Evolutionary conservation across 2,113 vertebrate species (phyloP).

Genomic region (Cettia cetti): DNA sequence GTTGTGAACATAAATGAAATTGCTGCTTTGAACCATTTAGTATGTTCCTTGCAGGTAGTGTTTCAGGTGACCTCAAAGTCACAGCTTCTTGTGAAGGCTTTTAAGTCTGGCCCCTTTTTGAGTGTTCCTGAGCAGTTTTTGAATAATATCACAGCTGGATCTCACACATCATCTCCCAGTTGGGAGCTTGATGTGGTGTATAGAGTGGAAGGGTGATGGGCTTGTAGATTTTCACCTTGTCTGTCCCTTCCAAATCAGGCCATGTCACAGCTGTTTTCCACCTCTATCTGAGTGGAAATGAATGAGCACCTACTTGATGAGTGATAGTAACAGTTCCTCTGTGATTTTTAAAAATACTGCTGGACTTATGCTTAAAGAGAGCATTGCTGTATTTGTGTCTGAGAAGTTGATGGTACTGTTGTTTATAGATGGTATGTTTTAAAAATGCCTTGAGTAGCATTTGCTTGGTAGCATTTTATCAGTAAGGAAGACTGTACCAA

Average conservation of each 20-base stretch:
- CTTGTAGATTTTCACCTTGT: not conserved
- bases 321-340: not conserved
- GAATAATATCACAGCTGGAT: not conserved
- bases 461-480: not conserved
- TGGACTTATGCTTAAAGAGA: not conserved
- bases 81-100: not conserved
- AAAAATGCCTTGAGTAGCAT: not conserved
- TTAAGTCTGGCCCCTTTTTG: not conserved
- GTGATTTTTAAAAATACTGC: not conserved
- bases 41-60: not conserved
- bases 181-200: not conserved
- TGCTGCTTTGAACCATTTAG: not conserved
- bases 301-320: not conserved
- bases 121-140: not conserved
- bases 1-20: not conserved
- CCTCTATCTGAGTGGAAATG: not conserved
- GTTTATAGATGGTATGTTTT: not conserved
- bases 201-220: not conserved
- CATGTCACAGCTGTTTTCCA: not conserved
- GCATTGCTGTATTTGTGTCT: not conserved
- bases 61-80: not conserved
- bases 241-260: not conserved
- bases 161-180: not conserved
- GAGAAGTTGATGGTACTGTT: not conserved
- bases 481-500: not conserved